Base-by-base conservation (phyloP, 2,888 invertebrate genomes). In the Conchocele bisecta region DNA sequence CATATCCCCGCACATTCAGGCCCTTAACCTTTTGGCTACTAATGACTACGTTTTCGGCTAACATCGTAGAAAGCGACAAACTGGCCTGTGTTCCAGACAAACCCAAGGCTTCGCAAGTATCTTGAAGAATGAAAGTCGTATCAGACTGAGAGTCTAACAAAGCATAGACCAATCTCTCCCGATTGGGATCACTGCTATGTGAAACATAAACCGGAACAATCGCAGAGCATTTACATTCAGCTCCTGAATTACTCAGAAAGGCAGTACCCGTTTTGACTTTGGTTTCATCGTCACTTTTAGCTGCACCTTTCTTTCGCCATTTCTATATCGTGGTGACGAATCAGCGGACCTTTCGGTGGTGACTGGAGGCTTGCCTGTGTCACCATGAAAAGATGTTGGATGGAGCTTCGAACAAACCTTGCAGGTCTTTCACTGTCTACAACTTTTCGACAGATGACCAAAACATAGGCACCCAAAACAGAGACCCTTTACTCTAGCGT, bases 71-170 rank as follows among this genome's bases (percentile, higher is more conserved):
- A 13, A 81, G 53, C 6, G 39, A 48, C 28, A 82, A 41, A 15
- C 56, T 44, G 13, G 59, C 58, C 11, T 39, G n/a, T 31, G 26
- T 22, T 11, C 72, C 69, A 7, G 50, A 24, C 5, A 70, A 24
- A 24, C 70, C 66, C 11, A 81, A 46, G n/a, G n/a, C 44, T 20
- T 59, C 39, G 31, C 58, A 44, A 11, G 75, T 72, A 6, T 64
- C 29, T n/a, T 68, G 65, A 7, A 64, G 33, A 15, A 77, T 33
- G 39, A 81, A 80, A 0, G 74, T 76, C 4, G 78, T 70, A 41
- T 82, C 76, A 15, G 75, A 75, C 42, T 78, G 76, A 3, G 80
- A 66, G 56, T 83, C 83, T 0, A 83, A 33, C 24, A 83, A 17
- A 1, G 79, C 78, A 56, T 82, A 83, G 3, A 81, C 71, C 5